Conservation (phyloP, 2,888 invertebrate species). For the Caradrina clavipalpis region DNA sequence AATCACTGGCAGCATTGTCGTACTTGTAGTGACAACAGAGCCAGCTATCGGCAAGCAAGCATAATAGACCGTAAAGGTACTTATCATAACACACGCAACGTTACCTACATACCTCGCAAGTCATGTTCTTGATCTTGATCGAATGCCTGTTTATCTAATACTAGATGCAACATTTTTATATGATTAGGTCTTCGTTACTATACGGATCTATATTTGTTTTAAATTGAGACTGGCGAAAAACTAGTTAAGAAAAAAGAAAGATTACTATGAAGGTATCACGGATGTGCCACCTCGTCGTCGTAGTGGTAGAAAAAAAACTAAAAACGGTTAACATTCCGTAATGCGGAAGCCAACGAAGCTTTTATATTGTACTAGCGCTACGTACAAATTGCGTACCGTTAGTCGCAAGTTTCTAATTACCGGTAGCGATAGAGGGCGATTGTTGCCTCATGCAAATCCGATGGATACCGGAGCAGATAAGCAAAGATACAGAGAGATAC, state of each 20-base stretch:
- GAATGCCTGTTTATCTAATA: conserved; percentile 29
- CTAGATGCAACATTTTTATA: conserved; percentile 13
- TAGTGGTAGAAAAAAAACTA: conserved; percentile 20
- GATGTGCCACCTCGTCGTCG: conserved; percentile 23
- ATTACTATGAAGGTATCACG: conserved; percentile 18
- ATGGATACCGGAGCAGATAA: conserved; percentile 79
- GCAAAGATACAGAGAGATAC: conserved; percentile 63
- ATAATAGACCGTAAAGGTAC: conserved; percentile 65
- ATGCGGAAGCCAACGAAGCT: conserved; percentile 66
- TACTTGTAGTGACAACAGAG: conserved; percentile 76
- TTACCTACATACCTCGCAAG: conserved; percentile 47
- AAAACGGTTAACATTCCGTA: conserved; percentile 47
- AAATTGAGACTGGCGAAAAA: conserved; percentile 19
- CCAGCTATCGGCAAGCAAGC: conserved; percentile 66
- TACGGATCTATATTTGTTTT: conserved; percentile 15
- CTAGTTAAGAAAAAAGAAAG: conserved; percentile 16
- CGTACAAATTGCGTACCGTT: conserved; percentile 84
- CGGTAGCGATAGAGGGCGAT: conserved; percentile 83
- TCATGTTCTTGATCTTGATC: conserved; percentile 55
- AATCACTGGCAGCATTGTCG: conserved; percentile 86
- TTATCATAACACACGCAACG: conserved; percentile 55
- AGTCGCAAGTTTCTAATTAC: conserved; percentile 88
- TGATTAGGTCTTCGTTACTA: conserved; percentile 13
- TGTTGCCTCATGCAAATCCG: conserved; percentile 86
- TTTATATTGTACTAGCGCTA: conserved; percentile 72